Percentiles rank a stretch among this genome's conserved stretches.
These are phyloP conservation scores for Phalera bucephala DNA, from an alignment of 2,888 invertebrate species.

Conservation along the genomic window DNA sequence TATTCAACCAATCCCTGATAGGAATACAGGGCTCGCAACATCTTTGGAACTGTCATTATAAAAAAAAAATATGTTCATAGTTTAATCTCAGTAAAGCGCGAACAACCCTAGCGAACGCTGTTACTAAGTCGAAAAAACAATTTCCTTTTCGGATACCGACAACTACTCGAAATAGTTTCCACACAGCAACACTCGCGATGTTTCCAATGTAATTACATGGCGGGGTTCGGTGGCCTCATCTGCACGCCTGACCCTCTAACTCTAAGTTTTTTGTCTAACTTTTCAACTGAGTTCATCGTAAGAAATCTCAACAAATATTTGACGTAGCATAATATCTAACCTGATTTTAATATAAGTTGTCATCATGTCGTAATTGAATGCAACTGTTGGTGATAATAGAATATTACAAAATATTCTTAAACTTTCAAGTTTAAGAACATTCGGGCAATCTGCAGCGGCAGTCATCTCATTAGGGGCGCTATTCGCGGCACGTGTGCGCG, in stretches of 20 bases:
- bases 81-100: no score
- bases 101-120: neutral
- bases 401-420: neutral
- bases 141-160: conserved; percentile 1
- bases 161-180: neutral
- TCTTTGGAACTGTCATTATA: no score
- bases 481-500: neutral
- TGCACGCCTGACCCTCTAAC: neutral
- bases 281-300: neutral
- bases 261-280: neutral
- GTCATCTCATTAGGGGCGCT: neutral
- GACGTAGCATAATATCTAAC: neutral
- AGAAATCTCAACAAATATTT: neutral
- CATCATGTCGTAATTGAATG: neutral
- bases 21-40: no score
- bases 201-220: neutral
- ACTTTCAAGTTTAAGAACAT: neutral
- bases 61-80: no score
- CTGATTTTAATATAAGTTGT: neutral
- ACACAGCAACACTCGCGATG: neutral
- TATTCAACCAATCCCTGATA: no score
- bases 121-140: neutral
- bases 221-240: neutral
- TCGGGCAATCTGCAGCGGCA: neutral
- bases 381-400: neutral